A percentile compares a stretch with the other conserved stretches of the same genome.
Evolutionary conservation across 2,113 vertebrate species (phyloP).

Genomic region (Chlamydotis undulata): DNA sequence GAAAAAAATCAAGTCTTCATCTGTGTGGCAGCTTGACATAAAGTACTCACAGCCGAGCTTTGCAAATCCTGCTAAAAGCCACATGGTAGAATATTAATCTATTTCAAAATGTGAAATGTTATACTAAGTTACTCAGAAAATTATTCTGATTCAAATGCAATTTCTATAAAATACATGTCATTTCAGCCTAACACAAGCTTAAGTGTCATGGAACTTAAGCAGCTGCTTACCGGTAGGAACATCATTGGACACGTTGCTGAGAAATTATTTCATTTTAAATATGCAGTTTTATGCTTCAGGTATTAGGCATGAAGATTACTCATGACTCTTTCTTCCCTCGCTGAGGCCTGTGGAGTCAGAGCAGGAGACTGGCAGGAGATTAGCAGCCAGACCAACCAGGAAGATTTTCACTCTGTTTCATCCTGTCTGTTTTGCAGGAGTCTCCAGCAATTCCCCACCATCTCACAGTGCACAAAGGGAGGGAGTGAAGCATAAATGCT

Average conservation of each 20-base stretch:
- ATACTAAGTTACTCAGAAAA: background rate
- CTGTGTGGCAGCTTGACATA: background rate
- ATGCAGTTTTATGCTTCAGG: background rate
- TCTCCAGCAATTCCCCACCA: background rate
- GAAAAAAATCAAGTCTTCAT: background rate
- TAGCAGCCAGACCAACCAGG: background rate
- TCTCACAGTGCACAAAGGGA: background rate
- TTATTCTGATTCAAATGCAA: background rate
- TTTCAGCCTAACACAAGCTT: background rate
- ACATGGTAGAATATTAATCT: background rate
- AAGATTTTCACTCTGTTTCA: background rate
- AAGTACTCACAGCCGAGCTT: background rate
- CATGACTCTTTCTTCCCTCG: rapidly evolving
- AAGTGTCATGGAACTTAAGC: background rate
- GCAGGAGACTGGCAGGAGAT: background rate
- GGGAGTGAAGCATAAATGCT: background rate
- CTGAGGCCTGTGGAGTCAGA: background rate
- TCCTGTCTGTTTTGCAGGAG: background rate
- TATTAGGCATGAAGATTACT: background rate
- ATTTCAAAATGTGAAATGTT: background rate
- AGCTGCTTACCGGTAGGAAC: background rate
- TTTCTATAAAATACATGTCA: background rate
- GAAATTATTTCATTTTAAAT: background rate
- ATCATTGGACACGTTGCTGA: background rate
- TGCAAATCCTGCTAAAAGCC: background rate